phyloP scores from a whole-genome alignment of 1,140 invertebrate genomes.

The Megalopta genalis region DNA sequence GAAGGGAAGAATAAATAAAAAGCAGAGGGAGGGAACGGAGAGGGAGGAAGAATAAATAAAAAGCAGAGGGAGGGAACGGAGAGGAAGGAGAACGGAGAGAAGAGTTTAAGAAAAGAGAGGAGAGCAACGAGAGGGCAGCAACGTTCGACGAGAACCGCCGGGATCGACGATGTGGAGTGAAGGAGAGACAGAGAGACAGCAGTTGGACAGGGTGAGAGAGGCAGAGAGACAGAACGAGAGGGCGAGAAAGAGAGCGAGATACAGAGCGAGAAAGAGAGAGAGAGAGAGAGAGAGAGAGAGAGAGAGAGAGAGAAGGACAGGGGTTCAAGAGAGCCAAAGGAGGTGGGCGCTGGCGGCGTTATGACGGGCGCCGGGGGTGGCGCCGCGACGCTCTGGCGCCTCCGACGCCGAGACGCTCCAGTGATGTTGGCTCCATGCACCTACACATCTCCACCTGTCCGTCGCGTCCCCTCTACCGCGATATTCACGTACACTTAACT shows the following conservation, averaged over 20 bases:
- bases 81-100: slow-evolving; percentile 1
- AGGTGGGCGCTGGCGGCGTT: slow-evolving; percentile 66
- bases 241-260: slow-evolving; percentile 4
- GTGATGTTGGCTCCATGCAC: slow-evolving; percentile 72
- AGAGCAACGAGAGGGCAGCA: slow-evolving; percentile 30
- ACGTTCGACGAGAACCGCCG: too few relatives aligned
- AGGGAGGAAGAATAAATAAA: slow-evolving; percentile 9
- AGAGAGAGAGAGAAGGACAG: slow-evolving; percentile 38
- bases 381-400: slow-evolving; percentile 79
- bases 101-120: slow-evolving; percentile 5
- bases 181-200: neutral
- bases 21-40: slow-evolving; percentile 10
- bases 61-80: slow-evolving; percentile 14
- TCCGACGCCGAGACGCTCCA: slow-evolving; percentile 72
- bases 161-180: slow-evolving; percentile 20
- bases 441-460: slow-evolving; percentile 53
- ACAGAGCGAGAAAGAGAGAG: slow-evolving; percentile 27
- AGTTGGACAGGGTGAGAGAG: neutral
- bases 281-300: slow-evolving; percentile 1
- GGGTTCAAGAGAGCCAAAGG: slow-evolving; percentile 35
- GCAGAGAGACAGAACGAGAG: slow-evolving; percentile 1
- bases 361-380: slow-evolving; percentile 78
- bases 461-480: slow-evolving; percentile 11
- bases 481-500: slow-evolving; percentile 41
- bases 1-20: slow-evolving; percentile 9